Evolutionary conservation across 1,140 invertebrate genomes (phyloP), one percentile per base, ranked within the genome.

Genomic region (Venustaconcha ellipsiformis): DNA sequence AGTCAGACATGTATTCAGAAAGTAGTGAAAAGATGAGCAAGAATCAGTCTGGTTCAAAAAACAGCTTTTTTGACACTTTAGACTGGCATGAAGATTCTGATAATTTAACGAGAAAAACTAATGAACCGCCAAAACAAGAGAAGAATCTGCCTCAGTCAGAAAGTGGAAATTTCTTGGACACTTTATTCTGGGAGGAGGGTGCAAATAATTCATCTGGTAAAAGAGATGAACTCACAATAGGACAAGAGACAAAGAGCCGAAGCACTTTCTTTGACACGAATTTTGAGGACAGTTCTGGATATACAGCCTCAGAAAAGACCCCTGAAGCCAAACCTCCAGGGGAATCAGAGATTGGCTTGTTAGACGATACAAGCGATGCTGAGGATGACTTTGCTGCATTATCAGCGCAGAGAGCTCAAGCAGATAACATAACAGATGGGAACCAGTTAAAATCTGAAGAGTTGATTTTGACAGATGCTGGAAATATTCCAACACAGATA

Each of bases 301-400:
- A 15, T 5, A 48, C 3, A 1, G 75, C 56, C 17, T 67, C 30
- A 60, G 59, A 23, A 5, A 23, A 62, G 37, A 20, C 67, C 4
- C 30, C 65, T 23, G 70, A 76, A 48, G 70, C 23, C n/a, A 65
- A 57, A 72, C 48, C 66, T 26, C 57, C 57, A 20, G 66, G 67
- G n/a, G 73, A 76, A 57, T 70, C 56, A 37, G 76, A 76, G 65
- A 15, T 70, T 57, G 77, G 74, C 23, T 65, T 85, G 58, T 76
- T 84, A 15, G 76, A 79, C 15, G 78, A 81, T 56, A 73, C 68
- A 17, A 80, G 80, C 74, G 83, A 83, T 68, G 82, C 84, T 62
- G 82, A 84, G 37, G 87, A 88, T 69, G 84, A 87, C 67, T 88
- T 88, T 80, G 74, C 81, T 72, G 63, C 80, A 14, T 74, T 84